phyloP scores from a whole-genome alignment of 2,113 vertebrate species.

The Anser cygnoides region DNA sequence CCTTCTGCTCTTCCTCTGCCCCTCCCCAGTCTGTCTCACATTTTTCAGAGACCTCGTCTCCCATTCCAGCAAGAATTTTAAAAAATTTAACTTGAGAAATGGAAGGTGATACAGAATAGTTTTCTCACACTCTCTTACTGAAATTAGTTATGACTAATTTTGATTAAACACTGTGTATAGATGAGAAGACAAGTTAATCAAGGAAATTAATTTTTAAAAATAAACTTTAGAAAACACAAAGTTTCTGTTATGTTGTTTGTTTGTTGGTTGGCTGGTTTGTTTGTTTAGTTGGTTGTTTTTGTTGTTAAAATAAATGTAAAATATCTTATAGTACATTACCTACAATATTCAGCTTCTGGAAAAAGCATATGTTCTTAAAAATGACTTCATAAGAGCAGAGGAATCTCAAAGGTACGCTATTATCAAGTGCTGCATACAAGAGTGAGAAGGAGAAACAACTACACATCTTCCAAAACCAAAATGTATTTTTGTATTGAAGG shows the following conservation, averaged over 20 bases:
- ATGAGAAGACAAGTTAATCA: not conserved
- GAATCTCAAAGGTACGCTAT: not conserved
- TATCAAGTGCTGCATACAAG: not conserved
- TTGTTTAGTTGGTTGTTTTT: no score
- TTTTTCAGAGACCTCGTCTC: not conserved
- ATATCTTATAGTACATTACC: rapidly evolving
- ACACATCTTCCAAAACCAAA: not conserved
- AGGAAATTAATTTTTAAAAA: not conserved
- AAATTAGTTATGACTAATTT: not conserved
- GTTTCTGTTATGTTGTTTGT: no score
- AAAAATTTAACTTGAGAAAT: not conserved
- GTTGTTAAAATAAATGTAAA: not conserved
- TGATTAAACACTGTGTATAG: not conserved
- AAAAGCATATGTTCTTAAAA: not conserved
- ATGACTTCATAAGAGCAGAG: not conserved
- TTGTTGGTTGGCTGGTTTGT: no score
- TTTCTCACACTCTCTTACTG: not conserved
- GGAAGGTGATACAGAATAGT: rapidly evolving
- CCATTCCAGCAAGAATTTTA: not conserved
- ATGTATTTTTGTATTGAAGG: not conserved
- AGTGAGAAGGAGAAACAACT: not conserved
- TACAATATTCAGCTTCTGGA: rapidly evolving
- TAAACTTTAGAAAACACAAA: not conserved
- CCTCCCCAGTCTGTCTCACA: not conserved
- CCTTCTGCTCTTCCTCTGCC: not conserved